phyloP scores from a whole-genome alignment of 64 coral and sea anemone species.

The Porites lutea region DNA sequence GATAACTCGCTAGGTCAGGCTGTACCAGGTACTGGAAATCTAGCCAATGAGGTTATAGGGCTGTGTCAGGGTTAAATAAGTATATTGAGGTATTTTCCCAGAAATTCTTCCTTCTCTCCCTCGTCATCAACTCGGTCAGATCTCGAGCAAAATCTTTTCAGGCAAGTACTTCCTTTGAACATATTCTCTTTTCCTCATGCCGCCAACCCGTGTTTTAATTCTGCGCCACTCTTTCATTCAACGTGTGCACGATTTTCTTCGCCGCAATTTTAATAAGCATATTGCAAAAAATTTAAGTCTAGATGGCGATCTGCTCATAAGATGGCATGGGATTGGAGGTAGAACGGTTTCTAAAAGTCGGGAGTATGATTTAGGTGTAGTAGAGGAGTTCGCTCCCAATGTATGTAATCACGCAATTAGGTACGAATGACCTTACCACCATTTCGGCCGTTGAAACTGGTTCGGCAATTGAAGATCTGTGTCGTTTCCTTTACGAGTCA shows the following conservation, averaged over 20 bases:
- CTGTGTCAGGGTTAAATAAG: too few species aligned
- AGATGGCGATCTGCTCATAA: neutral
- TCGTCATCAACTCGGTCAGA: too few species aligned
- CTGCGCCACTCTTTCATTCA: neutral
- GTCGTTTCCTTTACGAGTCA: neutral
- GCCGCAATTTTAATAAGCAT: neutral
- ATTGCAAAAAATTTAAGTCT: neutral
- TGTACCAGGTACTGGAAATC: too few species aligned
- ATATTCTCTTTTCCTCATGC: too few species aligned
- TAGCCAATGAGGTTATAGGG: too few species aligned
- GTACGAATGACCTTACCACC: slow-evolving; percentile 1
- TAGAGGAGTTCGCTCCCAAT: slow-evolving; percentile 26
- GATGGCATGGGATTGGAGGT: slow-evolving; percentile 37
- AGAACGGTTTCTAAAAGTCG: neutral
- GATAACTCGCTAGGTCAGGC: too few species aligned
- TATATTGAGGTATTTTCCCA: too few species aligned
- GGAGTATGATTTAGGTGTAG: neutral
- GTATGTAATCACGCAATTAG: neutral
- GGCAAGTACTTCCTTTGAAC: too few species aligned
- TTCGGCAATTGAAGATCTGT: neutral
- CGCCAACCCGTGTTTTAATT: too few species aligned
- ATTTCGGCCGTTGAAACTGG: neutral
- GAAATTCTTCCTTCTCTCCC: too few species aligned
- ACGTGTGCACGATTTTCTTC: neutral
- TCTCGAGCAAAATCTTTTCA: too few species aligned